Base-by-base conservation (phyloP, 2,797 vertebrate species). In the Aselliscus stoliczkanus region DNA sequence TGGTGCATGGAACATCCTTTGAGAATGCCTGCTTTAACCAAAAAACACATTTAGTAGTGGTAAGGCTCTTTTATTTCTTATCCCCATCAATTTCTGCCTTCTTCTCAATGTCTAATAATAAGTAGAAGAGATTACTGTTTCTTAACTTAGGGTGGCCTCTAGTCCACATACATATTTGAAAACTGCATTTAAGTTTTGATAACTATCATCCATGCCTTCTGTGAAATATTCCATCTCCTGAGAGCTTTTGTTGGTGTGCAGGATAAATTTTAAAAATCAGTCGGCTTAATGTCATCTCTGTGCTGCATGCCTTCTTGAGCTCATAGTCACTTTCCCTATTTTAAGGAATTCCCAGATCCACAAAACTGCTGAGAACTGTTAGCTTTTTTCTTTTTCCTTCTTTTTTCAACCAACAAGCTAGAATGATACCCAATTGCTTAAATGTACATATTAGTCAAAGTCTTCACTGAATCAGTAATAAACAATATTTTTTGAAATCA, bases 111-210 rank as follows among this genome's bases (percentile, higher is more conserved):
- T 93, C 90, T 42, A 34, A 92, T 50, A 87, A 76, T 92, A 81
- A 94, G n/a, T 89, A 69, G 80, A 64, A 37, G 37, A 52, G 31
- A 89, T 76, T 84, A 67, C 56, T 42, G 23, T n/a, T 93, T 82
- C 52, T 95, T 94, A 95, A 93, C 65, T 65, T 54, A n/a, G 47
- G 83, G 50, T 84, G 60, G 27, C 52, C 65, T 84, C 47, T 80
- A 18, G 44, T 80, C 27, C 47, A 67, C 44, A 11, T 39, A 11
- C 31, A 65, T 69, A 67, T 93, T 75, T 87, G 54, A 95, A 97
- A 84, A 44, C 70, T 84, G 69, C 56, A 31, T 97, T 94, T 91
- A 89, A 75, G 79, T 96, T 96, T 87, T 96, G 94, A 96, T 97
- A 76, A 87, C 88, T 92, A 50, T 95, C 67, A 84, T 70, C 76